Evolutionary conservation across 2,113 vertebrate species (phyloP).

Genomic region (Circaetus gallicus): DNA sequence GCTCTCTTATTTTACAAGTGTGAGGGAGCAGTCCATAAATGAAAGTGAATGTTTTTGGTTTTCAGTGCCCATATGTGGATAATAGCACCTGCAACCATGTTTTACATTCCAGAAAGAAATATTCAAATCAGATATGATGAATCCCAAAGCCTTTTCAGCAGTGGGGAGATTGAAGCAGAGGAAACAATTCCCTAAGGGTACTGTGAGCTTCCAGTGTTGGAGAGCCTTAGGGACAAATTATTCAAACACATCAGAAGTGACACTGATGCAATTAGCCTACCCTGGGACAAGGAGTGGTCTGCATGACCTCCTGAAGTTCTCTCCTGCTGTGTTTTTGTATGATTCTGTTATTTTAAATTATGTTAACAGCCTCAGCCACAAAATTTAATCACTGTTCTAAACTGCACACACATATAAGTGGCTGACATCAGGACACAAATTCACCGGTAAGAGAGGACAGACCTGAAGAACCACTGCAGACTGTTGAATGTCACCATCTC

Average conservation of each 20-base stretch:
- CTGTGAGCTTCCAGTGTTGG: neutral
- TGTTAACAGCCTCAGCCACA: neutral
- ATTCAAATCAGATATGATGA: neutral
- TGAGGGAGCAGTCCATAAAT: neutral
- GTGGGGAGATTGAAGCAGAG: neutral
- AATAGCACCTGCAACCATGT: neutral
- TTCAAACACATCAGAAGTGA: neutral
- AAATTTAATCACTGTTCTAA: neutral
- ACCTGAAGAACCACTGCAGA: neutral
- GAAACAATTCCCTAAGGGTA: neutral
- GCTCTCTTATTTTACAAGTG: neutral
- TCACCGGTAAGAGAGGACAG: neutral
- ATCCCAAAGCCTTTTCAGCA: neutral
- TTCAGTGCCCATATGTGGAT: neutral
- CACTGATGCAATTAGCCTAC: neutral
- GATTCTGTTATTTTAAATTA: neutral
- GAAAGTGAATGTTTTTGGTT: neutral
- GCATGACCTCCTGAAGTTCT: neutral
- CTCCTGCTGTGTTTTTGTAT: neutral
- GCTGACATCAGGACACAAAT: neutral
- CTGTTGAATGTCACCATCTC: neutral
- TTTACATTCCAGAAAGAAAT: neutral
- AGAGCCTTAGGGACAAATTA: neutral
- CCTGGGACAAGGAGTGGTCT: neutral
- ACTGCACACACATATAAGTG: rapidly evolving